Conservation (phyloP, 2,797 vertebrate species). For the Clarias fuscus region DNA sequence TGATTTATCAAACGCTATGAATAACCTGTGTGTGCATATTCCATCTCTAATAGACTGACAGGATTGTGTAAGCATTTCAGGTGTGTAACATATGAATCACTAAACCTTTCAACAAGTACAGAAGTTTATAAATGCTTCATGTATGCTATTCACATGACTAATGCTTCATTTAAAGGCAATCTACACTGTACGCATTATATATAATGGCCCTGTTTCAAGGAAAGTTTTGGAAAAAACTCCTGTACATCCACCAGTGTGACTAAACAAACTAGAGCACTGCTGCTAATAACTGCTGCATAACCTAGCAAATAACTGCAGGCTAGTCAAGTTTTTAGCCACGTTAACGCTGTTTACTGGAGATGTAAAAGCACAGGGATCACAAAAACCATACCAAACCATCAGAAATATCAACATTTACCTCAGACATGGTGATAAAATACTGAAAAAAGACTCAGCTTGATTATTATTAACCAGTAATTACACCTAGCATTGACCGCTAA, state of each 20-base stretch:
- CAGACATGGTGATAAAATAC: not conserved
- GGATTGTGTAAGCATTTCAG: conserved; percentile 37
- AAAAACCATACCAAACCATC: not conserved
- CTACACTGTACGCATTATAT: not conserved
- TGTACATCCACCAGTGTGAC: no score
- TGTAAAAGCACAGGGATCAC: not conserved
- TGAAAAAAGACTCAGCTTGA: not conserved
- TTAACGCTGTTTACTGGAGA: not conserved
- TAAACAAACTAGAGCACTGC: not conserved
- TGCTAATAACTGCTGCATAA: not conserved
- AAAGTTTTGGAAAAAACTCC: not conserved
- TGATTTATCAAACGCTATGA: conserved; percentile 55
- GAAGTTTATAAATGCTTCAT: not conserved
- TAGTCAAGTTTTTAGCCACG: not conserved
- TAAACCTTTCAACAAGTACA: not conserved
- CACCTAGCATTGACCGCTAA: not conserved
- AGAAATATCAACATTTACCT: conserved; percentile 3
- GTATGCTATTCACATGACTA: not conserved
- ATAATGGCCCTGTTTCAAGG: no score
- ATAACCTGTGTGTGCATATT: conserved; percentile 38
- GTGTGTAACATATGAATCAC: conserved; percentile 12
- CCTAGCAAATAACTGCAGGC: not conserved
- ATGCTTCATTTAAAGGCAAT: conserved; percentile 16
- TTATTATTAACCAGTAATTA: not conserved
- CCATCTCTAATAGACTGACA: conserved; percentile 43